phyloP scores from a whole-genome alignment of 2,888 invertebrate genomes.

The Aethes cnicana region DNA sequence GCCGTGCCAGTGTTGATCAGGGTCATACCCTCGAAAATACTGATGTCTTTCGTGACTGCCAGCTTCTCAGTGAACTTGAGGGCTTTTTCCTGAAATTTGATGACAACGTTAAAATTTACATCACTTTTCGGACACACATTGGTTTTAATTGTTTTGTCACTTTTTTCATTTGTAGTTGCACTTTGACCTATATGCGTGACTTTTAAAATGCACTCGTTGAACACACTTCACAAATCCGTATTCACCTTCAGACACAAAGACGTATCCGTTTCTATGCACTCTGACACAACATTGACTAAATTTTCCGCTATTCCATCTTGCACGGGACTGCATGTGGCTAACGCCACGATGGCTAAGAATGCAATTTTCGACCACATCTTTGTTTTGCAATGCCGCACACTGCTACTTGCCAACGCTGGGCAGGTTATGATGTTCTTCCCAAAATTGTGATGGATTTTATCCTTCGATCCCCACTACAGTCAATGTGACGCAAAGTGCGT shows the following conservation, averaged over 20 bases:
- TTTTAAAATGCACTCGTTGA: constrained; percentile 40
- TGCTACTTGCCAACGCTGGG: constrained; percentile 63
- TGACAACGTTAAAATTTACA: neutral
- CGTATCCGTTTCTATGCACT: constrained; percentile 83
- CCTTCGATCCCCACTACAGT: constrained; percentile 71
- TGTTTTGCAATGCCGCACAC: constrained; percentile 42
- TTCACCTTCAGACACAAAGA: constrained; percentile 85
- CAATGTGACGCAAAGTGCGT: constrained; percentile 65
- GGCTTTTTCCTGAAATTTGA: constrained; percentile 80
- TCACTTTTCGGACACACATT: too few relatives aligned
- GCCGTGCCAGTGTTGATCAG: constrained; percentile 77
- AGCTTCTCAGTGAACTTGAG: constrained; percentile 82
- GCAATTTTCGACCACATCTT: constrained; percentile 66
- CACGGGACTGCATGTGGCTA: constrained; percentile 65
- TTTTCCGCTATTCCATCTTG: constrained; percentile 72
- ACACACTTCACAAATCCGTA: constrained; percentile 49
- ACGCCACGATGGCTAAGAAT: constrained; percentile 64
- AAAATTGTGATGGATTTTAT: constrained; percentile 77
- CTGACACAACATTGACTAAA: constrained; percentile 71
- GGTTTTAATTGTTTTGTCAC: neutral
- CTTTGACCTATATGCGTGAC: constrained; percentile 48
- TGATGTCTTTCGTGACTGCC: constrained; percentile 78
- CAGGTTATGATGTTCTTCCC: constrained; percentile 73
- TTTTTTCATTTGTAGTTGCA: constrained; percentile 30
- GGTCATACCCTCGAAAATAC: constrained; percentile 76